phyloP scores from a whole-genome alignment of 2,888 invertebrate genomes.

The Malachius bipustulatus region DNA sequence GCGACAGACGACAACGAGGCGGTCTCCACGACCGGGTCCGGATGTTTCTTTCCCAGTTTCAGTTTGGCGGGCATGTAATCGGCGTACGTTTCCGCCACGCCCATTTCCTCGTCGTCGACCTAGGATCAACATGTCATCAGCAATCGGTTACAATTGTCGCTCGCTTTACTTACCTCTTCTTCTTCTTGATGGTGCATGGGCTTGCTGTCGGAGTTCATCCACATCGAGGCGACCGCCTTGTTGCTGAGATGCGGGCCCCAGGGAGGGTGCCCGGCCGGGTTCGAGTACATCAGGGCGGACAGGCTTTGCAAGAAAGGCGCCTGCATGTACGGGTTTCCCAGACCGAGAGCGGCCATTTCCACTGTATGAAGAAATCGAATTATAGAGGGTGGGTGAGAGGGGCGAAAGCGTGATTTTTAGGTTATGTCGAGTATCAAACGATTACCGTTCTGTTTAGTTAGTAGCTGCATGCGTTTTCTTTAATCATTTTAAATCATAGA shows the following conservation, averaged over 20 bases:
- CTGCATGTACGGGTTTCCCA: slow-evolving; percentile 32
- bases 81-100: slow-evolving; percentile 95
- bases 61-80: slow-evolving; percentile 97
- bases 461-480: too few relatives aligned
- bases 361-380: slow-evolving; percentile 38
- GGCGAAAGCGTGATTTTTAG: too few relatives aligned
- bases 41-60: slow-evolving; percentile 89
- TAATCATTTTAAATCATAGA: too few relatives aligned
- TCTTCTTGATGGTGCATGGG: slow-evolving; percentile 31
- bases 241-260: slow-evolving; percentile 36
- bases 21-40: slow-evolving; percentile 98
- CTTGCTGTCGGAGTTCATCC: slow-evolving; percentile 40
- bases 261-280: slow-evolving; percentile 24
- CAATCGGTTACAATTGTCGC: slow-evolving; percentile 1
- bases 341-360: slow-evolving; percentile 51
- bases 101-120: slow-evolving; percentile 92
- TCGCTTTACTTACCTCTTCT: slow-evolving; percentile 25
- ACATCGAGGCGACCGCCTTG: slow-evolving; percentile 48
- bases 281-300: slow-evolving; percentile 30
- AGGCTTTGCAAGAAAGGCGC: slow-evolving; percentile 34
- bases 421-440: too few relatives aligned
- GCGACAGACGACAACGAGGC: slow-evolving; percentile 93
- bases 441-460: too few relatives aligned
- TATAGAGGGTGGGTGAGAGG: too few relatives aligned
- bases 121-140: slow-evolving; percentile 13